Evolutionary conservation across 2,888 invertebrate genomes (phyloP).

Genomic region (Galerucella pusilla): DNA sequence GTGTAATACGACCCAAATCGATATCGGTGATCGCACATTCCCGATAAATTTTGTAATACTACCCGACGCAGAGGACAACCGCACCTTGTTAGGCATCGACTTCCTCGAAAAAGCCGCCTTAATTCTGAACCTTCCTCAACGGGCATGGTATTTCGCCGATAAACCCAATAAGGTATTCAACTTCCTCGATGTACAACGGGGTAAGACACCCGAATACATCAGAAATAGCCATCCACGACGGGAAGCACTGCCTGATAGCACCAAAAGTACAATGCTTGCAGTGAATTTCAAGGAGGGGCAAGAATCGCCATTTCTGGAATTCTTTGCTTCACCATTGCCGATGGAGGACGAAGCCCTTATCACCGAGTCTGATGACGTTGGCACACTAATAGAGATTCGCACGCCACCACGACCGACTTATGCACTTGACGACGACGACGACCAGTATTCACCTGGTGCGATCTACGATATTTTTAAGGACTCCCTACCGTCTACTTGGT

Average conservation of each 20-base stretch:
- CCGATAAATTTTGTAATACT: conserved; percentile 31
- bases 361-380: too few relatives aligned
- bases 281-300: too few relatives aligned
- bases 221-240: too few relatives aligned
- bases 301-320: too few relatives aligned
- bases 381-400: too few relatives aligned
- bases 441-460: conserved; percentile 15
- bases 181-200: too few relatives aligned
- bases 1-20: too few relatives aligned
- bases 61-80: conserved; percentile 33
- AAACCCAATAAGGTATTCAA: not conserved
- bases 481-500: conserved; percentile 4
- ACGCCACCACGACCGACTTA: too few relatives aligned
- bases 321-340: too few relatives aligned
- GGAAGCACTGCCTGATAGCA: too few relatives aligned
- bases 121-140: conserved; percentile 30
- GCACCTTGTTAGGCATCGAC: conserved; percentile 34
- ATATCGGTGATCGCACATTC: conserved; percentile 10
- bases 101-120: conserved; percentile 26
- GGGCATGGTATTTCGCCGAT: conserved; percentile 30
- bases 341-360: too few relatives aligned
- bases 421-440: not conserved
- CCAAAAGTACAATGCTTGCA: too few relatives aligned
- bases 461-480: conserved; percentile 29
- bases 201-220: not conserved